These are phyloP conservation scores for Pseudopodoces humilis DNA, from an alignment of 2,113 vertebrate species.

Conservation along the genomic window DNA sequence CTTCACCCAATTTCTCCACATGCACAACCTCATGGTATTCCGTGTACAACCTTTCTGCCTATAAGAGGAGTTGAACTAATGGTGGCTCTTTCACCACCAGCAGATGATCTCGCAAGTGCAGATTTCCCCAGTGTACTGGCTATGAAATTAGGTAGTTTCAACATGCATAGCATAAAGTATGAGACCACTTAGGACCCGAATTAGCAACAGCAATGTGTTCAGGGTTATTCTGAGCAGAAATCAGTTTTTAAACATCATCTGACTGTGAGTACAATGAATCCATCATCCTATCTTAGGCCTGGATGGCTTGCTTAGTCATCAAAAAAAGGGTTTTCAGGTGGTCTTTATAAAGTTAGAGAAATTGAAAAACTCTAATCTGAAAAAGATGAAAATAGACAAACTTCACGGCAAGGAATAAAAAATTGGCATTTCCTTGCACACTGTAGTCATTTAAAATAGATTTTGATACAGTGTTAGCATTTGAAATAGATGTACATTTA, in stretches of 20 bases:
- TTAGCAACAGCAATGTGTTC: neutral
- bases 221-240: neutral
- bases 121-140: neutral
- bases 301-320: neutral
- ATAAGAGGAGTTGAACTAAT: neutral
- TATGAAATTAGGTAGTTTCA: neutral
- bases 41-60: neutral
- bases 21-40: neutral
- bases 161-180: neutral
- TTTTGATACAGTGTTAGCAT: neutral
- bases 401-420: neutral
- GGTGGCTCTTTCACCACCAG: neutral
- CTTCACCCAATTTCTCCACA: neutral
- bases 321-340: neutral
- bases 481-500: neutral
- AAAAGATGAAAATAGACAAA: neutral
- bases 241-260: neutral
- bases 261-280: neutral
- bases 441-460: neutral
- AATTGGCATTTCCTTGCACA: neutral
- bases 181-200: neutral
- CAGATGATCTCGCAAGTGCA: neutral
- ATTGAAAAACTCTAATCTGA: neutral
- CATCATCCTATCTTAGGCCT: neutral
- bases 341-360: neutral